These are phyloP conservation scores for Parnassius apollo DNA, from an alignment of 2,888 invertebrate genomes.

Conservation along the genomic window DNA sequence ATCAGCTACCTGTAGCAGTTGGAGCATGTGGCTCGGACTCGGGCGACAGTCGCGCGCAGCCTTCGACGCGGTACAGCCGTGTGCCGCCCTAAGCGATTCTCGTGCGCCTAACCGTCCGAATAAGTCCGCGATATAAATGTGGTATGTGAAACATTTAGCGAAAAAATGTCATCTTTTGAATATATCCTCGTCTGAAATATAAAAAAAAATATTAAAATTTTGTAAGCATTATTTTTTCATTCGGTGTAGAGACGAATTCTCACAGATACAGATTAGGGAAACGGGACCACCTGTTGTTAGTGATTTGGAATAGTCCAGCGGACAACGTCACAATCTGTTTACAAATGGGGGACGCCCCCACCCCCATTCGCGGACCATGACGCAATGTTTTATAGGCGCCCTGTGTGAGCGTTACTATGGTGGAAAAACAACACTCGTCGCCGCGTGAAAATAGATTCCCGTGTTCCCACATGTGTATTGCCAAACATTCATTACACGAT, in stretches of 20 bases:
- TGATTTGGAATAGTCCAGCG: conserved; percentile 65
- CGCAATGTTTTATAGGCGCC: conserved; percentile 72
- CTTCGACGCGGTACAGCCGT: conserved; percentile 72
- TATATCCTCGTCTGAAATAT: not conserved
- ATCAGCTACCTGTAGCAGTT: conserved; percentile 74
- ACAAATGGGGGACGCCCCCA: conserved; percentile 68
- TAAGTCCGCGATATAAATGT: conserved; percentile 43
- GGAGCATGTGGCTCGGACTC: conserved; percentile 55
- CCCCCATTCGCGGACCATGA: conserved; percentile 57
- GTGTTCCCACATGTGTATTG: conserved; percentile 57
- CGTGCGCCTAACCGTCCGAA: conserved; percentile 49
- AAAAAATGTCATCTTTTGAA: not conserved
- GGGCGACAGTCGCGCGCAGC: conserved; percentile 74
- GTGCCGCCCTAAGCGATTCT: conserved; percentile 53
- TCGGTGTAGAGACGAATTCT: conserved; percentile 21
- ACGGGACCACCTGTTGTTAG: conserved; percentile 72
- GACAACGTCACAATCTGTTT: conserved; percentile 76
- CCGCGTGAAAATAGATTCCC: conserved; percentile 73
- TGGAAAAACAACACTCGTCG: conserved; percentile 71
- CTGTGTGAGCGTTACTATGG: conserved; percentile 66
- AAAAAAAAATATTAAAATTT: not conserved
- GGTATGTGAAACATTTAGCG: conserved; percentile 9
- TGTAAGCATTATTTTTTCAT: not conserved
- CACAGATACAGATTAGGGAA: conserved; percentile 35
- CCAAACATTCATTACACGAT: conserved; percentile 52